Conservation (phyloP, 53 echinoderm and acorn worm genomes). For the Patiria pectinifera region DNA sequence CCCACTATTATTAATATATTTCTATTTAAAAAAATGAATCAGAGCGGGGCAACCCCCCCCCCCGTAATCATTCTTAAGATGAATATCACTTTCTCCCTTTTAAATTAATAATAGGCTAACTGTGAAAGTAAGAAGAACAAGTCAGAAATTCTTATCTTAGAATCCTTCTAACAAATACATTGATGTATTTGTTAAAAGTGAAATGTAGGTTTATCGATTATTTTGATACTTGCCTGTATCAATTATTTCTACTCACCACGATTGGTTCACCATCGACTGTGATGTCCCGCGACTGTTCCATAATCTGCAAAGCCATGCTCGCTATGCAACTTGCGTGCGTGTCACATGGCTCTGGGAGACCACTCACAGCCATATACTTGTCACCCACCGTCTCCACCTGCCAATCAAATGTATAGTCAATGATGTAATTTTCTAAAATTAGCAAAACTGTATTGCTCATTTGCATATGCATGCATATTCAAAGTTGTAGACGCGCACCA, state of each 20-base stretch:
- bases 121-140: too few relatives aligned
- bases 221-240: background rate
- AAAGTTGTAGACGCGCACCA: background rate
- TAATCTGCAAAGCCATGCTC: slow-evolving; percentile 90
- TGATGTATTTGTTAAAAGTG: too few relatives aligned
- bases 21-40: too few relatives aligned
- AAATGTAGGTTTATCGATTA: background rate
- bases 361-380: slow-evolving; percentile 99
- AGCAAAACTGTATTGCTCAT: background rate
- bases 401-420: background rate
- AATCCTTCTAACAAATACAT: too few relatives aligned
- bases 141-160: too few relatives aligned
- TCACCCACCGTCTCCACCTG: slow-evolving; percentile 98
- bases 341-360: slow-evolving; percentile 83
- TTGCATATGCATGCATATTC: background rate
- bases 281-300: slow-evolving; percentile 73
- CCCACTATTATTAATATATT: too few relatives aligned
- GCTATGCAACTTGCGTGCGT: slow-evolving; percentile 92
- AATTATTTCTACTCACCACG: slow-evolving; percentile 71
- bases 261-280: slow-evolving; percentile 81
- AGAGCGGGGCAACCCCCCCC: too few relatives aligned
- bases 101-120: too few relatives aligned
- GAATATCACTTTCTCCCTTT: too few relatives aligned
- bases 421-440: background rate
- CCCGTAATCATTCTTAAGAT: too few relatives aligned